Evolutionary conservation across 2,888 invertebrate species (phyloP), one percentile per base, ranked within the genome.

Genomic region (Lottia gigantea): DNA sequence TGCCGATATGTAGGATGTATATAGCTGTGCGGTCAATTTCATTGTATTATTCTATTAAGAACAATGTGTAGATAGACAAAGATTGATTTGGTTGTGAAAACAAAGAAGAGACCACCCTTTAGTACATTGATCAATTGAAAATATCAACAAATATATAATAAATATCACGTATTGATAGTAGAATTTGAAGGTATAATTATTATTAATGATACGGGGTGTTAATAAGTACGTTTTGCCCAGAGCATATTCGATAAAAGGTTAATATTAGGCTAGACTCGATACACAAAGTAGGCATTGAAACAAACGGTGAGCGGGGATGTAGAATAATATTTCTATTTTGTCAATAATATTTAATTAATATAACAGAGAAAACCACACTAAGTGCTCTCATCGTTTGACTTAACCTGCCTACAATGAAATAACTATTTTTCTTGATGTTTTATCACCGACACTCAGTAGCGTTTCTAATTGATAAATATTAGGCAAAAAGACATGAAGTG

Each of bases 401-500:
- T 55, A 55, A 19, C 55, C 23, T 55, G 55, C 19, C 23, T 19
- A 40, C 55, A 23, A 14, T 23, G 19, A 55, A 55, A 55, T 23
- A 55, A 55, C 55, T 55, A 23, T 55, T 55, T 55, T 55, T 55
- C 19, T 55, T 23, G 12, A 19, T 55, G 55, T 55, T 55, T 55
- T 15, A 55, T 23, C 55, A 23, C 23, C 11, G 19, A 12, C 23
- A 55, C 19, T 55, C 23, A 23, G 55, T 23, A 12, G 55, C 19
- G 19, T 55, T 23, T 55, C 55, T 55, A 55, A 55, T 55, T 55
- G 55, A 55, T 23, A 55, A 55, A 55, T 55, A 55, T 55, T 55
- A 23, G 14, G 19, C 6, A 23, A 55, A 55, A 55, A 55, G 55
- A 55, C 23, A 55, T 55, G 19, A 55, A 55, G 55, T 23, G 55